phyloP scores from a whole-genome alignment of 2,113 vertebrate species.

The Calidris pygmaea region DNA sequence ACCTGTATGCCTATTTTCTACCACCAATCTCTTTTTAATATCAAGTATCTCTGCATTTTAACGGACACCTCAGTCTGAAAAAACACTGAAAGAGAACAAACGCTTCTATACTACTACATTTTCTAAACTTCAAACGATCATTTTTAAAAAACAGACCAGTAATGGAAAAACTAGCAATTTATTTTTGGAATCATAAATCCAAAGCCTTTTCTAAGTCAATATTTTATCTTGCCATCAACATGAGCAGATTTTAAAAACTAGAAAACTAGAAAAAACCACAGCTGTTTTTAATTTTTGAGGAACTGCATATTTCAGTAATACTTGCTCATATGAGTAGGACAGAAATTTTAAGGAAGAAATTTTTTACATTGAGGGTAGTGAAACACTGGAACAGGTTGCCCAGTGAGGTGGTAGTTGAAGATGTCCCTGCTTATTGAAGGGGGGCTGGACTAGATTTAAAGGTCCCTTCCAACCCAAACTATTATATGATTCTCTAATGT shows the following conservation, averaged over 20 bases:
- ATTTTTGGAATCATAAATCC: neutral
- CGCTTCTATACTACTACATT: neutral
- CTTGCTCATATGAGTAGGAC: accelerated
- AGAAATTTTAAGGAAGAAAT: neutral
- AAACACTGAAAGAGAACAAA: neutral
- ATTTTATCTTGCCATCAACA: neutral
- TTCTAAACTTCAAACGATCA: neutral
- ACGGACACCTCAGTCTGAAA: neutral
- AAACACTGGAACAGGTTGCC: neutral
- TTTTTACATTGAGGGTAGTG: accelerated
- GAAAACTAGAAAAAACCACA: neutral
- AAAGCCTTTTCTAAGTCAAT: neutral
- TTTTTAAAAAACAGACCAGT: neutral
- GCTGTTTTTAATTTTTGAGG: neutral
- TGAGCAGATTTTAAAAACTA: neutral
- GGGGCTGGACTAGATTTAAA: neutral
- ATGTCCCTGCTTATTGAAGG: accelerated
- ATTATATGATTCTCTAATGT: neutral
- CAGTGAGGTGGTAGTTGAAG: neutral
- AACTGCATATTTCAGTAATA: neutral
- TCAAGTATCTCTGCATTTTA: neutral
- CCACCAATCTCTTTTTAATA: neutral
- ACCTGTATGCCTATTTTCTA: neutral
- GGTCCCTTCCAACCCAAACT: neutral
- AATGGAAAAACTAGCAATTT: neutral